Evolutionary conservation across 2,888 invertebrate genomes (phyloP), one percentile per base, ranked within the genome.

Genomic region (Agrochola macilenta): DNA sequence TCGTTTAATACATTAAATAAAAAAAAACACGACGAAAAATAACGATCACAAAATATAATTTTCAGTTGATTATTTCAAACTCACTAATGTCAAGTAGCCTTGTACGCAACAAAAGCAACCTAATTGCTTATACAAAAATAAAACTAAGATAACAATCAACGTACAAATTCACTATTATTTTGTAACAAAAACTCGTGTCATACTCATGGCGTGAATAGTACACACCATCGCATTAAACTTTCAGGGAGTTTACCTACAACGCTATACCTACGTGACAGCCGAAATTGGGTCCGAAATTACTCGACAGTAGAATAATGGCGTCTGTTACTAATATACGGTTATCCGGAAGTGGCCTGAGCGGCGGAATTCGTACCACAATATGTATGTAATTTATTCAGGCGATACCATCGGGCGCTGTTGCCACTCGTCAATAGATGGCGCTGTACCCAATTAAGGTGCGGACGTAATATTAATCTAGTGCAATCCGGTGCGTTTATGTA

Each of bases 391-490:
- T 90, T 89, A 90, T 90, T 87, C 75, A 83, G 69, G 78, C 65
- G 58, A 77, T 79, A 80, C 30, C 49, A 74, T 70, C 43, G 72
- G 70, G 61, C 64, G 70, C 73, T 87, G 73, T 69, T 65, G 91
- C 94, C 90, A 91, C 91, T 87, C 92, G 87, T 64, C 90, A 87
- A 90, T 81, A 95, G 96, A 93, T 95, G 95, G 91, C 93, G 90
- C 57, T 74, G 43, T 64, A 57, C 65, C 65, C 78, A 84, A 82
- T 66, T 70, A 75, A 76, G 39, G 30, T 64, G 23, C 23, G 39
- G 49, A 69, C 61, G 12, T 76, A 69, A 66, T 77, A 75, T 83
- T 83, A 77, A 78, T 71, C 75, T 76, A 79, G 73, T 83, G 74
- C 69, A 79, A 82, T 74, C 81, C 64, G n/a, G 78, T 73, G 58